Percentiles rank a stretch among this genome's conserved stretches.
These are phyloP conservation scores for Pipistrellus pipistrellus DNA, from an alignment of 2,797 vertebrate genomes.

Conservation along the genomic window DNA sequence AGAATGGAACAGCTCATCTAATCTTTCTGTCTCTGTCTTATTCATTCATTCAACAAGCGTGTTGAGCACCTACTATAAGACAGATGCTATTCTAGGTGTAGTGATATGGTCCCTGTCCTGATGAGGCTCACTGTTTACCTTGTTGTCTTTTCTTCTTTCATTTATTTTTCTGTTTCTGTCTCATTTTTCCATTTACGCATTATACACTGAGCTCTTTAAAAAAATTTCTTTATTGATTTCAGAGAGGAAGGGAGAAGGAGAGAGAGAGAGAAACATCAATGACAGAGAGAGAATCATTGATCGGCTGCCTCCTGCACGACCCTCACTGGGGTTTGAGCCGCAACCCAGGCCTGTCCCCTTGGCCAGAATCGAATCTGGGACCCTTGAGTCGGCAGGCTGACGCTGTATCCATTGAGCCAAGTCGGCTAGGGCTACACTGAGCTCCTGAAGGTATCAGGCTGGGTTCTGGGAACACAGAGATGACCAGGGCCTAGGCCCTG, in stretches of 20 bases:
- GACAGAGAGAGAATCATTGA: too few relatives aligned
- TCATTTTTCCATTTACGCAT: background rate
- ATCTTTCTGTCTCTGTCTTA: background rate
- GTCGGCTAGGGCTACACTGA: background rate
- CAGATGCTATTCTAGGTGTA: background rate
- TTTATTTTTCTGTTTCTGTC: background rate
- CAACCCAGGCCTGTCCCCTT: too few relatives aligned
- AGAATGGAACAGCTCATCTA: background rate
- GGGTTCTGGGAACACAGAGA: conserved; percentile 47
- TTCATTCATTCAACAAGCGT: background rate
- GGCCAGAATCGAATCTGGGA: too few relatives aligned
- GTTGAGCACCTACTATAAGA: background rate
- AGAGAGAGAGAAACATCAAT: too few relatives aligned
- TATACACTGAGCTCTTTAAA: background rate
- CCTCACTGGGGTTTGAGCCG: too few relatives aligned
- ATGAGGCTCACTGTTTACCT: background rate
- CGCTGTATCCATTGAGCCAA: background rate
- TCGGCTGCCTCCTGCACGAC: too few relatives aligned
- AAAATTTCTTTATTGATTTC: too few relatives aligned
- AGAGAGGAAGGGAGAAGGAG: too few relatives aligned
- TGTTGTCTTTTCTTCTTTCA: background rate
- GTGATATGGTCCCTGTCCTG: background rate
- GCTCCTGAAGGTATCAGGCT: background rate
- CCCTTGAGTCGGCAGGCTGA: too few relatives aligned
- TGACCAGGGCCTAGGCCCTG: background rate